Evolutionary conservation across 2,888 invertebrate species (phyloP), one percentile per base, ranked within the genome.

Genomic region (Trichopoda pennipes): DNA sequence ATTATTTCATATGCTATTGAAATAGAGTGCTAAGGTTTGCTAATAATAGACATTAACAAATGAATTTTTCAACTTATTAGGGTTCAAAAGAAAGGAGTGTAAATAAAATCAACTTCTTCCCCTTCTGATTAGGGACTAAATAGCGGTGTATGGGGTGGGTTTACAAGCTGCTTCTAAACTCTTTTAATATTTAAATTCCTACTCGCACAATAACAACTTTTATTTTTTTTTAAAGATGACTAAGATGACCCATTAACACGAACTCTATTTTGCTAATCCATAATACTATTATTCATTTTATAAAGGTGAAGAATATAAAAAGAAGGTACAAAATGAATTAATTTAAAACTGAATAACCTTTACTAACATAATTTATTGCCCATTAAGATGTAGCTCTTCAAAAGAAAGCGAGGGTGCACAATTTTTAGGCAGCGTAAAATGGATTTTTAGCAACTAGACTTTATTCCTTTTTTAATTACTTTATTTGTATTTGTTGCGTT

Each of bases 121-220:
- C 38, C 38, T 76, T 35, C 63, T 53, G 19, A 55, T 58, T 19
- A 55, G 51, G 76, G 35, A n/a, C 55, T 61, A 68, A 32, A 47
- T 55, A 55, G 53, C n/a, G 47, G 53, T 28, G 23, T n/a, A n/a
- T n/a, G n/a, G n/a, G n/a, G n/a, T 61, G 32, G 21, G 44, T 9
- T 12, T n/a, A 9, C 10, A 8, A 38, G 12, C 7, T 21, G 9
- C 12, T n/a, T 2, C 7, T 14, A 2, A 42, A 2, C 7, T 17
- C 23, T 49, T 4, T 8, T 19, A 35, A 49, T 32, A 19, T 17
- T 4, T 53, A 21, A 21, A 38, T 28, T 28, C 10, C 28, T 32
- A 32, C 17, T 12, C 38, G 1, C 35, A 35, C 3, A 35, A 3
- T 12, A 12, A 38, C 38, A 38, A 12, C 12, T 38, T 38, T 38